Base-by-base conservation (phyloP, 2,797 vertebrate species). In the Fratercula arctica region DNA sequence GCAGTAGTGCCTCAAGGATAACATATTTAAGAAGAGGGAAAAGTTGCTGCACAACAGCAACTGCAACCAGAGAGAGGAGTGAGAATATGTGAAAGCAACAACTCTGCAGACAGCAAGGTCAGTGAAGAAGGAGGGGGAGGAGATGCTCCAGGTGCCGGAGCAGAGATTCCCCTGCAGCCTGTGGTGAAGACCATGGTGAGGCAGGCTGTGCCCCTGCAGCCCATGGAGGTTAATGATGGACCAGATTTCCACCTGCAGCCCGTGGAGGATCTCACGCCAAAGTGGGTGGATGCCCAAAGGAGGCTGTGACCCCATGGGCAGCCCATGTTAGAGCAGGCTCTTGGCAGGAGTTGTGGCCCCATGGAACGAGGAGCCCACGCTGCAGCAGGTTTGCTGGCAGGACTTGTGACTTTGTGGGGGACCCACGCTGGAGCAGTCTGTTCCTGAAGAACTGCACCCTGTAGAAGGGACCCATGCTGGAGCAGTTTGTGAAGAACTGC, bases 181-280 rank as follows among this genome's bases (percentile, higher is more conserved):
- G 0, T 53, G 31, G 21, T 13, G 54, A 50, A 53, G 39, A 25
- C 21, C 21, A 5, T 10, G 33, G 41, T 31, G 33, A 31, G 15
- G 33, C 41, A 37, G 31, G 21, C 3, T 24, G 76, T 64, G 5
- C 19, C 11, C 11, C 39, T 35, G 50, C 20, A 66, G 23, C 26
- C 33, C 57, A 15, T 13, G 14, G 25, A 21, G 37, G 13, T 43
- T 41, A 43, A 63, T 5, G 20, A 9, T 31, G 19, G 13, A 41
- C 18, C 39, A 63, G 28, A 41, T 63, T 21, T 43, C 18, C 39
- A 31, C 20, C n/a, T 39, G n/a, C n/a, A 48, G 19, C 16, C 33
- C 20, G 3, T 5, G 12, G 20, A 45, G 39, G 33, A 66, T 15
- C 25, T 13, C 54, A 41, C 4, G 0, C 11, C 2, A 2, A 29